Evolutionary conservation across 1,140 invertebrate species (phyloP), one percentile per base, ranked within the genome.

Genomic region (Branchinecta lindahli): DNA sequence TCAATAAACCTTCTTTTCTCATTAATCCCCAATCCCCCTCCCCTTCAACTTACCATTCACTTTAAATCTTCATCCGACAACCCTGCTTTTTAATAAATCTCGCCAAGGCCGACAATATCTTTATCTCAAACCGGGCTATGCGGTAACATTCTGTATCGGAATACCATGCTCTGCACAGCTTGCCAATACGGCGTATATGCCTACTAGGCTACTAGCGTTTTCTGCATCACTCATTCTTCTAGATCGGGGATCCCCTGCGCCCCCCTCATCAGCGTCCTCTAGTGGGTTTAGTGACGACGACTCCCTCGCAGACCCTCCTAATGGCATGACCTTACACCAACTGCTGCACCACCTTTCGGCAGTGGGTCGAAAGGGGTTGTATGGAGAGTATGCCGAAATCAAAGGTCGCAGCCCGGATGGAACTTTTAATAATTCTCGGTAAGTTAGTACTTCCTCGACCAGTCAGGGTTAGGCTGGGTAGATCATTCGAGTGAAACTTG

Each of bases 251-350:
- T 86, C 85, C 69, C 85, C 85, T 2, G 79, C 84, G 70, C 86
- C 87, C 67, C 85, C 86, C 65, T 80, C 79, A 10, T 87, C 86
- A 72, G 88, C 87, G 46, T 87, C 87, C 33, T 90, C 88, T 44
- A 90, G 88, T 68, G 89, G 89, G 10, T 91, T 92, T 77, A 91
- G 89, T 70, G 90, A 92, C 80, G 91, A 93, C 79, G 90, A 92
- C 79, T 89, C 87, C 75, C 79, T 90, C 74, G 89, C 87, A 80
- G 84, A 89, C 80, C 52, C 72, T 46, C 76, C 81, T 7, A 79
- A 79, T 66, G 86, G 85, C 10, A 81, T 87, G 73, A 86, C 82
- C 45, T 81, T 93, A 75, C 84, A 86, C 70, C 87, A 92, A 76
- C 85, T 95, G 76, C 85, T 93, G 21, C 84, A 89, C 73, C 84